Evolutionary conservation across 30 jellyfish, hydroid and myxozoan genomes (phyloP).

Genomic region (Euphysa ruthae): DNA sequence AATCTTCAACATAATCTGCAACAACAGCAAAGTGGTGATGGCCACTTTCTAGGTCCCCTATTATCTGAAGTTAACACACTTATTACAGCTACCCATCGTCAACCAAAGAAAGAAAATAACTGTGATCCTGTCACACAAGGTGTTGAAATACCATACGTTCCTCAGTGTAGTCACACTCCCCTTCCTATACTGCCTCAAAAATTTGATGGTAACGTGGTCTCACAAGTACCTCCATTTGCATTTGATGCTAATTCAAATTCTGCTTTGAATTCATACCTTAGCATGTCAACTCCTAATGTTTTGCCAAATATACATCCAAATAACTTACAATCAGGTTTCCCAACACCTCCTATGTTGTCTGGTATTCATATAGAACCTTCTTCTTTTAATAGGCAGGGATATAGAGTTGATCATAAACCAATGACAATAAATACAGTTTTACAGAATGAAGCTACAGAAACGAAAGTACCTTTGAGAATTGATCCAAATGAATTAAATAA

Average conservation of each 20-base stretch:
- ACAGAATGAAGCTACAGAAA: constrained; percentile 1
- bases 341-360: too few species aligned
- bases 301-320: not conserved
- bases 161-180: not conserved
- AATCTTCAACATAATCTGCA: too few species aligned
- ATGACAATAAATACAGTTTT: not conserved
- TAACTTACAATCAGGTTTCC: not conserved
- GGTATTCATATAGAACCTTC: not conserved
- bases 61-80: too few species aligned
- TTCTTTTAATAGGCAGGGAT: not conserved
- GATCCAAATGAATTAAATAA: too few species aligned
- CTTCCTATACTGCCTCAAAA: too few species aligned
- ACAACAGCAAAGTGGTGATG: too few species aligned
- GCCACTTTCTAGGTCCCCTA: too few species aligned
- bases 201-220: not conserved
- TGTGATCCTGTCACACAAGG: not conserved
- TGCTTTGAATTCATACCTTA: not conserved
- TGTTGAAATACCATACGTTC: not conserved
- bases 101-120: too few species aligned
- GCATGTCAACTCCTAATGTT: not conserved
- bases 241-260: not conserved
- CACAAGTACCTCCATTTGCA: not conserved
- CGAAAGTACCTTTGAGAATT: too few species aligned
- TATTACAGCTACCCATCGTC: too few species aligned
- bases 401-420: not conserved